Evolutionary conservation across 2,113 vertebrate species (phyloP), one percentile per base, ranked within the genome.

Genomic region (Rana temporaria): DNA sequence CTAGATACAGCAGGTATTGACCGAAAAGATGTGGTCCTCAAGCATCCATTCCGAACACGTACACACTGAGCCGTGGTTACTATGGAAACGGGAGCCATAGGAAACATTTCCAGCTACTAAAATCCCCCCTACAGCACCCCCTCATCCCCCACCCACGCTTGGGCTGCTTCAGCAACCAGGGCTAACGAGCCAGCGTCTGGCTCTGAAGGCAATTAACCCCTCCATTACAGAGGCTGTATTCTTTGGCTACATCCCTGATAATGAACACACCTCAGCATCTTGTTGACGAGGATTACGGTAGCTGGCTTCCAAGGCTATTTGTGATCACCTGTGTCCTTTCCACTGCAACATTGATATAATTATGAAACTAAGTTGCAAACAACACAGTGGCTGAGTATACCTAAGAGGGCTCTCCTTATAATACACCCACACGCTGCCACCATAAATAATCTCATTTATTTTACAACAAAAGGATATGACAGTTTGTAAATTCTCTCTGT

Each of bases 111-210:
- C 53, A 68, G 53, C 81, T 83, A 75, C 81, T 83, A 75, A 83
- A 83, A 66, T 74, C 81, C 81, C 81, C 71, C 63, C 80, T 34
- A 57, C 81, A 76, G 71, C 81, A 75, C 81, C 81, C 68, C 71
- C 81, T 75, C 71, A 66, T 74, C 80, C 78, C 72, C 81, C 81
- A 67, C 81, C 81, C 81, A 83, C 71, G 81, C 81, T 68, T 83
- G 72, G 81, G 63, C 81, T 83, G 81, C 81, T 83, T 75, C 81
- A 83, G 81, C 71, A 83, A 83, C 81, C 72, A 83, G 71, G 81
- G 81, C 81, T 83, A 83, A 76, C 71, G 71, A 83, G 81, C 72
- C 63, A 83, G 71, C 18, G 72, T 83, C 81, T 83, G 55, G 81
- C 72, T 42, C 53, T 52, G 72, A 83, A 83, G 64, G 63, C 63